Evolutionary conservation across 1,140 invertebrate species (phyloP), one percentile per base, ranked within the genome.

Genomic region (Lordiphosa mommai): DNA sequence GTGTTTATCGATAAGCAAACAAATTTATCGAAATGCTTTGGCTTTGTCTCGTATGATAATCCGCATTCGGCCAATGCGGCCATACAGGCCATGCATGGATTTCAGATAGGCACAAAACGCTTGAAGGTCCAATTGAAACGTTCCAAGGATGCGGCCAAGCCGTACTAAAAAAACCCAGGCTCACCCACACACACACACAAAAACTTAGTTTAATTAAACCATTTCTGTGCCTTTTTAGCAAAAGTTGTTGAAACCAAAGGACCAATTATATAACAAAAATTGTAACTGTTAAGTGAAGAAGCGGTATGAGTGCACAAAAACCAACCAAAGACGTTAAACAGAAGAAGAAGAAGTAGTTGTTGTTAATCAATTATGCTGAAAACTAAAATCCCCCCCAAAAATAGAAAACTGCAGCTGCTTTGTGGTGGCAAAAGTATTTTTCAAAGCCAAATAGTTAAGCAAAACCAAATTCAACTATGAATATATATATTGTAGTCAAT

Each of bases 1-100:
- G 98, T 99, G 90, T 99, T 99, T 92, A 98, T 99, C 91, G 98
- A 99, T 92, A 99, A 98, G 92, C 95, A 98, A 89, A 99, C 98
- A 59, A 99, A 99, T 90, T 92, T 98, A 76, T 98, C 97, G 88
- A 99, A 99, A 92, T 99, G 98, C 92, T 99, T 99, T 92, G 98
- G 98, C 88, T 99, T 99, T 91, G 97, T 99, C 48, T 98, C 97
- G 61, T 99, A 97, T 89, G 97, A 98, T 90, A 98, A 97, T 90
- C 93, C 95, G 48, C 90, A 94, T 68, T 97, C 96, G 85, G 97
- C 97, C 47, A 96, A 98, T 89, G 93, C 95, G 74, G 97, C 97
- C 58, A 99, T 99, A 86, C 95, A 97, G 87, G 95, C 96, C 71
- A 98, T 99, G 97, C 97, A 99, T 91, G 96, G 97, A 71, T 99